Conservation (phyloP, 2,113 vertebrate genomes). For the Gambusia holbrooki region DNA sequence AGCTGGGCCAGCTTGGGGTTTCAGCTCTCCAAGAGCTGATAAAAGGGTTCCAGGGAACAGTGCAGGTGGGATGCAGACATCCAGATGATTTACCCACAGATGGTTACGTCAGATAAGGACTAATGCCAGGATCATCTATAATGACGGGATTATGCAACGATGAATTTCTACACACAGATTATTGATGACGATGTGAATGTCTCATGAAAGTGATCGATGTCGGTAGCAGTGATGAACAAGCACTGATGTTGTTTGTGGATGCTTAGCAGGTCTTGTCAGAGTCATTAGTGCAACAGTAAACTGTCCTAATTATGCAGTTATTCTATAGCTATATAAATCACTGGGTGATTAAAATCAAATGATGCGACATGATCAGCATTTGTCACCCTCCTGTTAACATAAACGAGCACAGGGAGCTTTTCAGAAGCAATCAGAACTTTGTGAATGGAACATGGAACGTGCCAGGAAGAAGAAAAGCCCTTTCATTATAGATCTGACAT, state of each 20-base stretch:
- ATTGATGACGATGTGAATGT: slow-evolving; percentile 12
- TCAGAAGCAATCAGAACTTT: slow-evolving; percentile 4
- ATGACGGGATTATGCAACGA: slow-evolving; percentile 9
- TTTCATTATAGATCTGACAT: neutral
- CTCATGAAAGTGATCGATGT: slow-evolving; percentile 26
- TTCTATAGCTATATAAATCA: slow-evolving; percentile 42
- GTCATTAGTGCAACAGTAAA: slow-evolving; percentile 43
- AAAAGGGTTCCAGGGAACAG: neutral
- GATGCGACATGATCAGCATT: slow-evolving; percentile 16
- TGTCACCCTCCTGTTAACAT: slow-evolving; percentile 7
- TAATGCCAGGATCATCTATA: slow-evolving; percentile 6
- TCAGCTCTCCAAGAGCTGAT: slow-evolving; percentile 20
- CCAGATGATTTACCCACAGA: slow-evolving; percentile 9
- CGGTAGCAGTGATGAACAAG: slow-evolving; percentile 16
- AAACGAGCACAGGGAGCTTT: slow-evolving; percentile 4
- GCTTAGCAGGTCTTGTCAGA: slow-evolving; percentile 21
- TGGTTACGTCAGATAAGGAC: neutral
- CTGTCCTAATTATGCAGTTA: slow-evolving; percentile 37
- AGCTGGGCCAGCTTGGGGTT: neutral
- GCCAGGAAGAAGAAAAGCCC: neutral
- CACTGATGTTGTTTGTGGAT: slow-evolving; percentile 35
- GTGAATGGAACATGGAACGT: neutral
- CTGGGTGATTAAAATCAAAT: slow-evolving; percentile 31
- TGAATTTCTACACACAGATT: neutral
- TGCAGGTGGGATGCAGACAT: neutral